Percentiles rank a stretch among this genome's conserved stretches.
Evolutionary conservation across 2,113 vertebrate genomes (phyloP).

Genomic region (Poecile atricapillus): DNA sequence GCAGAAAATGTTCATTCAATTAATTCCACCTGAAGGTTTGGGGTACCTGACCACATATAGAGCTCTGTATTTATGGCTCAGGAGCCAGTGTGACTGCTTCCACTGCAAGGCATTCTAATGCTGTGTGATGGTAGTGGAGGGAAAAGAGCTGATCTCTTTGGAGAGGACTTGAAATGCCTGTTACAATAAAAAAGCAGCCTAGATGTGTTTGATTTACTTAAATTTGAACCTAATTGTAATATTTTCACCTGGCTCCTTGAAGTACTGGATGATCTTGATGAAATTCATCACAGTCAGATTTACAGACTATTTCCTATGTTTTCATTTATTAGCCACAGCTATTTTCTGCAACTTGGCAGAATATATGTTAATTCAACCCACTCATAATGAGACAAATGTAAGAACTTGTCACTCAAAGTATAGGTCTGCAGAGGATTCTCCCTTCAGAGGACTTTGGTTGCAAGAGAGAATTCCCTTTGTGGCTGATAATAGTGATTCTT

Average conservation of each 20-base stretch:
- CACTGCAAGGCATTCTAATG: not conserved
- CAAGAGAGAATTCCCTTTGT: slow-evolving; percentile 66
- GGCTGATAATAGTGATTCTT: slow-evolving; percentile 61
- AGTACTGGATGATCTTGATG: slow-evolving; percentile 43
- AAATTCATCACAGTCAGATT: slow-evolving; percentile 65
- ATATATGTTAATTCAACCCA: slow-evolving; percentile 75
- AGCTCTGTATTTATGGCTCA: not conserved
- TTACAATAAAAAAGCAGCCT: not conserved
- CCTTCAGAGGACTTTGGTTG: slow-evolving; percentile 69
- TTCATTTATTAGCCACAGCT: slow-evolving; percentile 67
- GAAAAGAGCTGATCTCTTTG: not conserved
- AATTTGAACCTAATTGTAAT: slow-evolving; percentile 15
- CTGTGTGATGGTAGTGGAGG: not conserved
- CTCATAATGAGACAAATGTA: slow-evolving; percentile 60
- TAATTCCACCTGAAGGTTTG: not conserved
- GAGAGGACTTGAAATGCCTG: slow-evolving; percentile 32
- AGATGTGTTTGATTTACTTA: not conserved
- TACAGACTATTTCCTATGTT: slow-evolving; percentile 60
- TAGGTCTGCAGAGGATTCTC: slow-evolving; percentile 68
- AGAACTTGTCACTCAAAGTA: slow-evolving; percentile 75
- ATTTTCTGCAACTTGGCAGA: slow-evolving; percentile 64
- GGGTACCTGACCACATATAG: not conserved
- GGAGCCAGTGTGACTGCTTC: not conserved
- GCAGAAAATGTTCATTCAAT: not conserved
- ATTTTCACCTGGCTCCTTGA: slow-evolving; percentile 33